Evolutionary conservation across 2,113 vertebrate genomes (phyloP).

Genomic region (Caloenas nicobarica): DNA sequence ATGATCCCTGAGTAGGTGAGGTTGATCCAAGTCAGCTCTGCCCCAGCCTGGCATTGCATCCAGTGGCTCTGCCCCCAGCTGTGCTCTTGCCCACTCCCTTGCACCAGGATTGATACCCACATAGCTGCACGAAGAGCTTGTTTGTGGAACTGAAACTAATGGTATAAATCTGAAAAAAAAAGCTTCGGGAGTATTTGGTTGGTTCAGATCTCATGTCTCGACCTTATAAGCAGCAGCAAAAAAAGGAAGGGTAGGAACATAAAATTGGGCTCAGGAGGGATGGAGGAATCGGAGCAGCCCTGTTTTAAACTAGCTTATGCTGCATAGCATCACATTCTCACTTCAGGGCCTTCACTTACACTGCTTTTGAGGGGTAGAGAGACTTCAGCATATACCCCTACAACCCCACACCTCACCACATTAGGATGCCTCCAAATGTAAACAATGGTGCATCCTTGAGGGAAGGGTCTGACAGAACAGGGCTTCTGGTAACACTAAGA

Average conservation of each 20-base stretch:
- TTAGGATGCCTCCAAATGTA: neutral
- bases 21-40: neutral
- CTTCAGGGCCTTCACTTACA: neutral
- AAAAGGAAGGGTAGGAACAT: neutral
- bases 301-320: neutral
- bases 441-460: neutral
- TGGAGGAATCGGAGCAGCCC: neutral
- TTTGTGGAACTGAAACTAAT: neutral
- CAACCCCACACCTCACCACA: neutral
- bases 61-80: neutral
- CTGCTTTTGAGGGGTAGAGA: fast-evolving
- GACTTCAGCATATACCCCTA: neutral
- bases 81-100: neutral
- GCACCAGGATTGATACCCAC: neutral
- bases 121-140: neutral
- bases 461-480: neutral
- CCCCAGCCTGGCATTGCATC: neutral
- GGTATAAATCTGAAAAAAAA: neutral
- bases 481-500: neutral
- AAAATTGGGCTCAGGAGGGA: neutral
- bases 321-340: neutral
- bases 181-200: neutral
- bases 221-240: neutral
- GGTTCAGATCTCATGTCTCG: neutral
- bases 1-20: neutral